A percentile compares a stretch with the other conserved stretches of the same genome.
Conservation (phyloP, 2,888 invertebrate species). For the Cenopis cana region DNA sequence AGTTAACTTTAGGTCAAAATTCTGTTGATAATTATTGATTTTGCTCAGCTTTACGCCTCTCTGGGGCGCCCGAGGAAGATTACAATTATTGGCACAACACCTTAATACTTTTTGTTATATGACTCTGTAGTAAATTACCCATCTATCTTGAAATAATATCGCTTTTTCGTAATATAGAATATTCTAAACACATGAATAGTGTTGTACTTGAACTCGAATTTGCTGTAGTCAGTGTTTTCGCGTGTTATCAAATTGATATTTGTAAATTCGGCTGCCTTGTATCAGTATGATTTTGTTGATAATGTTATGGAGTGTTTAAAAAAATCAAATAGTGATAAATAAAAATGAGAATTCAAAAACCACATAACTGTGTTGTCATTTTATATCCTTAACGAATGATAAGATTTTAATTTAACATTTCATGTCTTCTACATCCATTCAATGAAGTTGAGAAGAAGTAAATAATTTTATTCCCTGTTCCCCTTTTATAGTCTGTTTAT, state of each 20-base stretch:
- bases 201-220: constrained; percentile 51
- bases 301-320: constrained; percentile 79
- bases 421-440: no score
- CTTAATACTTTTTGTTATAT: not conserved
- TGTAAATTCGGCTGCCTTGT: constrained; percentile 65
- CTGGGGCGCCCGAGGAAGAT: not conserved
- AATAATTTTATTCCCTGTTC: no score
- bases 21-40: not conserved
- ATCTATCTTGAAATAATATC: not conserved
- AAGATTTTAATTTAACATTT: no score
- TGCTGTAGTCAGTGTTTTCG: constrained; percentile 54
- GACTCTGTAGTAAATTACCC: constrained; percentile 9
- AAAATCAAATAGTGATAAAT: constrained; percentile 63
- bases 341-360: constrained; percentile 80
- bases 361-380: constrained; percentile 52
- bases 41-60: constrained; percentile 12
- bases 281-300: constrained; percentile 66
- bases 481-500: no score
- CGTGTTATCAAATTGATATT: constrained; percentile 57
- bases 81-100: not conserved
- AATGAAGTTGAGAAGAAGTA: no score
- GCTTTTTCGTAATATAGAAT: constrained; percentile 11
- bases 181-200: constrained; percentile 26
- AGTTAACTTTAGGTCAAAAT: not conserved
- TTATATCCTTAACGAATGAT: constrained; percentile 19